Evolutionary conservation across 2,113 vertebrate genomes (phyloP).

Genomic region (Alectura lathami): DNA sequence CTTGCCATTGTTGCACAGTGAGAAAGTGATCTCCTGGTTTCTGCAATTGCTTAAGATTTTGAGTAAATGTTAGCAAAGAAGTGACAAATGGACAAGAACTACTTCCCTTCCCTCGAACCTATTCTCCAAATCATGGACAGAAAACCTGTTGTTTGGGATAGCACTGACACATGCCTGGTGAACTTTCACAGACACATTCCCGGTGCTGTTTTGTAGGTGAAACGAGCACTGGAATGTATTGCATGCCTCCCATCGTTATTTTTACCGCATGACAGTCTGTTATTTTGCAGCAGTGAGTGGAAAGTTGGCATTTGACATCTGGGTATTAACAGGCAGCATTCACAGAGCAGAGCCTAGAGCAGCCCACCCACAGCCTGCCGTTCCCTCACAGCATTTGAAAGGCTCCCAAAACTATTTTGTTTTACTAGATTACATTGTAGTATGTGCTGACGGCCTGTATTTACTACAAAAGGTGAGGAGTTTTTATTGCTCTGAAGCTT

Average conservation of each 20-base stretch:
- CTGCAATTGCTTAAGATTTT: background rate
- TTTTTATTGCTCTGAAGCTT: background rate
- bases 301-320: constrained; percentile 12
- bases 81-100: background rate
- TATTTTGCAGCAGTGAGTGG: constrained; percentile 5
- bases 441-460: background rate
- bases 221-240: background rate
- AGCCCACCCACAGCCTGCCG: background rate
- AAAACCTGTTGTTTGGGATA: background rate
- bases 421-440: background rate
- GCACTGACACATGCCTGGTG: background rate
- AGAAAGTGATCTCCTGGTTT: background rate
- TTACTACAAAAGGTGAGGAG: background rate
- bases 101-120: background rate
- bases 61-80: background rate
- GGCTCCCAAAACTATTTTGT: background rate
- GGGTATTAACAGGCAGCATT: background rate
- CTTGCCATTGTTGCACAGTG: background rate
- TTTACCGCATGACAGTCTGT: background rate
- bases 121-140: background rate
- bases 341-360: background rate
- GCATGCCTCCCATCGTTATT: constrained; percentile 17
- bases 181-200: background rate
- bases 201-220: background rate
- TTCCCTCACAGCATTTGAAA: constrained; percentile 12